Percentiles rank a stretch among this genome's conserved stretches.
phyloP scores from a whole-genome alignment of 2,888 invertebrate species.

The Andrena fulva region DNA sequence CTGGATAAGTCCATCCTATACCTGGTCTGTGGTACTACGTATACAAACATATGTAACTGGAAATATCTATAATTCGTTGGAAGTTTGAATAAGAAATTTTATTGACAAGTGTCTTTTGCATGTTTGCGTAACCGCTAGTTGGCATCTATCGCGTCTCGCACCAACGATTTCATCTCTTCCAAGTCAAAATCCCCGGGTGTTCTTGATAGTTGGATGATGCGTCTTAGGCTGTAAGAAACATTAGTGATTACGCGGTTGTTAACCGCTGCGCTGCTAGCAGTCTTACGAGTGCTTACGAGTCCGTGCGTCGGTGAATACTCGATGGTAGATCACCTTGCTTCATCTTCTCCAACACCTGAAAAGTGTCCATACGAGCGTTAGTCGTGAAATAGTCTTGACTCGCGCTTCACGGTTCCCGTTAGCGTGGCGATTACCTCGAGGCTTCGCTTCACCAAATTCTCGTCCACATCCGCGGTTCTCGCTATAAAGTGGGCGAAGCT shows the following conservation, averaged over 20 bases:
- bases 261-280: too few species aligned
- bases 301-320: conserved; percentile 3
- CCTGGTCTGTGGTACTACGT: too few species aligned
- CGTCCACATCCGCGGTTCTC: conserved; percentile 86
- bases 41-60: too few species aligned
- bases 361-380: conserved; percentile 15
- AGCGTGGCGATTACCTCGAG: conserved; percentile 78
- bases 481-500: conserved; percentile 91
- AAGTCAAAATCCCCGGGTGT: conserved; percentile 44
- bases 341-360: conserved; percentile 68
- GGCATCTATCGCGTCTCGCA: conserved; percentile 48
- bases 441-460: conserved; percentile 86
- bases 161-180: conserved; percentile 63
- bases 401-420: too few species aligned
- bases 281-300: conserved; percentile 16
- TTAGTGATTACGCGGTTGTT: background rate
- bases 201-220: conserved; percentile 56
- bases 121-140: background rate
- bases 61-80: too few species aligned
- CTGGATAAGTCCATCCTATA: too few species aligned
- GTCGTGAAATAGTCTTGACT: background rate
- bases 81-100: too few species aligned
- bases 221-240: conserved; percentile 37
- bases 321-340: conserved; percentile 63
- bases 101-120: background rate